Evolutionary conservation across 2,113 vertebrate species (phyloP).

Genomic region (Scomber colias): DNA sequence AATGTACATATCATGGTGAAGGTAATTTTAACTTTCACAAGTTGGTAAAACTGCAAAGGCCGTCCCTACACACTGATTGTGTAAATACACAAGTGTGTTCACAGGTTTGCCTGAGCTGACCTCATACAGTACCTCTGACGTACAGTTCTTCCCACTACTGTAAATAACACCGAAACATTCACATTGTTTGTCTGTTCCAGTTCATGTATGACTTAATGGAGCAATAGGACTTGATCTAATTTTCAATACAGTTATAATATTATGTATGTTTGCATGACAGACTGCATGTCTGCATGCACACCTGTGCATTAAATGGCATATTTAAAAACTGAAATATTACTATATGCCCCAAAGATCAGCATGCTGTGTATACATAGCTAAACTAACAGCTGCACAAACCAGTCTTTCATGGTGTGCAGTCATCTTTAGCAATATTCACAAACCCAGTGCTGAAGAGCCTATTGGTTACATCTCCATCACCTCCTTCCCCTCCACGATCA

Average conservation of each 20-base stretch:
- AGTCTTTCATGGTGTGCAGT: slow-evolving; percentile 23
- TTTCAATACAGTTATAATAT: neutral
- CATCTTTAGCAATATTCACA: slow-evolving; percentile 10
- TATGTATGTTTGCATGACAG: neutral
- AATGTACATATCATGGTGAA: too few relatives aligned
- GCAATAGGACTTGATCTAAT: neutral
- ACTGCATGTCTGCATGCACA: accelerated
- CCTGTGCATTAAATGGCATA: neutral
- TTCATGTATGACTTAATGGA: neutral
- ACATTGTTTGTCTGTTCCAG: slow-evolving; percentile 2
- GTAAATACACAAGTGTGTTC: neutral
- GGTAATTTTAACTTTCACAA: too few relatives aligned
- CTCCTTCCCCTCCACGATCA: slow-evolving; percentile 22
- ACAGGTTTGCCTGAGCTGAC: neutral
- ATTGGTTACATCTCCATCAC: slow-evolving; percentile 15
- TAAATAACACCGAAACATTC: neutral
- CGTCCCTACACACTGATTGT: neutral
- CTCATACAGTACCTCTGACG: too few relatives aligned
- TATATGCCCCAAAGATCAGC: neutral
- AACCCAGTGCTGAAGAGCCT: neutral
- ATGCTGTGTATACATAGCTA: neutral
- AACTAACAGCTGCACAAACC: slow-evolving; percentile 33
- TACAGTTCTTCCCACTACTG: too few relatives aligned
- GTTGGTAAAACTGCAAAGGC: neutral
- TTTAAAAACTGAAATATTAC: neutral